Percentiles rank a stretch among this genome's conserved stretches.
These are phyloP conservation scores for Nymphalis polychloros DNA, from an alignment of 2,888 invertebrate genomes.

Conservation along the genomic window DNA sequence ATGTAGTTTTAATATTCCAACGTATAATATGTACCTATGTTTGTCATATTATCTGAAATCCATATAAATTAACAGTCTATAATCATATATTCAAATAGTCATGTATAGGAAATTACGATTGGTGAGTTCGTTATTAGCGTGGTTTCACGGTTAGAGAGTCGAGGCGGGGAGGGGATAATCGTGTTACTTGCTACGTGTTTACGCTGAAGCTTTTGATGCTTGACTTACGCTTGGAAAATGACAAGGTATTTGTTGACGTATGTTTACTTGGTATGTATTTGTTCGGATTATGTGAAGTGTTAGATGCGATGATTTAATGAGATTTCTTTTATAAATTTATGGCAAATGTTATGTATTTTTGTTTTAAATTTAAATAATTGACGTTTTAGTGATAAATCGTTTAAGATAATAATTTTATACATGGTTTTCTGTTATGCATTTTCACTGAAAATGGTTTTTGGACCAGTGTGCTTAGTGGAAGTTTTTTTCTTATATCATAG, in stretches of 20 bases:
- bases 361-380: not conserved
- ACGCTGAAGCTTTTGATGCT: slow-evolving; percentile 28
- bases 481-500: too few species aligned
- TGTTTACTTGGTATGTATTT: slow-evolving; percentile 19
- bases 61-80: slow-evolving; percentile 2
- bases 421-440: too few species aligned
- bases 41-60: not conserved
- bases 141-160: slow-evolving; percentile 43
- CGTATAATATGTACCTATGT: too few species aligned
- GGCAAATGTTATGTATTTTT: not conserved
- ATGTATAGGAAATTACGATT: slow-evolving; percentile 54
- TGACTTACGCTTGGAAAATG: slow-evolving; percentile 33
- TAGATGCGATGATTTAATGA: slow-evolving; percentile 7
- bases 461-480: too few species aligned
- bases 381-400: not conserved
- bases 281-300: slow-evolving; percentile 13
- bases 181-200: slow-evolving; percentile 36
- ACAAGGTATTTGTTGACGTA: slow-evolving; percentile 18
- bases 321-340: not conserved
- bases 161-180: slow-evolving; percentile 32
- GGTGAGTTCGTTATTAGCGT: slow-evolving; percentile 57
- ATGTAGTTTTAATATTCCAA: too few species aligned
- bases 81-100: slow-evolving; percentile 45
- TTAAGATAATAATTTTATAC: too few species aligned
- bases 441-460: too few species aligned